Evolutionary conservation across 2,113 vertebrate species (phyloP), one percentile per base, ranked within the genome.

Genomic region (Phalacrocorax aristotelis): DNA sequence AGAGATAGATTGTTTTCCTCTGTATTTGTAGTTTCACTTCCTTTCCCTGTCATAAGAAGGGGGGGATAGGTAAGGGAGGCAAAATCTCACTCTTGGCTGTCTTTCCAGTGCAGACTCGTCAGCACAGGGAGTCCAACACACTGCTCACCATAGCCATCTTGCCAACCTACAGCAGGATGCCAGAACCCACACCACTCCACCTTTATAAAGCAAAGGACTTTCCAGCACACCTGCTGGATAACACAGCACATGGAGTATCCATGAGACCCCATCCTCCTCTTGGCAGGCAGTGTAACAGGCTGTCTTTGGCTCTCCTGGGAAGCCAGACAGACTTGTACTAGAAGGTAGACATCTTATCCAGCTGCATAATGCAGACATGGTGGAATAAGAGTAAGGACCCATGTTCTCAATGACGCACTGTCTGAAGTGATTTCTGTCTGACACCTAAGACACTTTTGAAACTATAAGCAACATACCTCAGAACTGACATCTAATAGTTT

Each of bases 1-100:
- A 97, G 76, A 96, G 82, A 95, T 15, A 89, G 95, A 55, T 87
- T 95, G 70, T 78, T 95, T 93, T 97, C 96, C 91, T 96, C 84
- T 91, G 95, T 54, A 95, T 58, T 81, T 92, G 94, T 27, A 87
- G 96, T 81, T 89, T 97, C 95, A 91, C 79, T 96, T 96, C 65
- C 80, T 94, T 92, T 81, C 95, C 71, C 95, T 95, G 91, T 93
- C 96, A 92, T 60, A 89, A 64, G 42, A 75, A 83, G 27, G 29
- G 9, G 18, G 15, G 30, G 54, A 90, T 74, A 89, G 44, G 65
- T 77, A 91, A 91, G 52, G 75, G 66, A 83, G 70, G 46, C 46
- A 82, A 68, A 87, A 81, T 82, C 80, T 72, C 95, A 89, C 68
- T 96, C 66, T 69, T 68, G 38, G 70, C 92, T 94, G 70, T 57